These are phyloP conservation scores for Drosophila nr. perissopoda DNA, from an alignment of 2,888 invertebrate species.

Conservation along the genomic window DNA sequence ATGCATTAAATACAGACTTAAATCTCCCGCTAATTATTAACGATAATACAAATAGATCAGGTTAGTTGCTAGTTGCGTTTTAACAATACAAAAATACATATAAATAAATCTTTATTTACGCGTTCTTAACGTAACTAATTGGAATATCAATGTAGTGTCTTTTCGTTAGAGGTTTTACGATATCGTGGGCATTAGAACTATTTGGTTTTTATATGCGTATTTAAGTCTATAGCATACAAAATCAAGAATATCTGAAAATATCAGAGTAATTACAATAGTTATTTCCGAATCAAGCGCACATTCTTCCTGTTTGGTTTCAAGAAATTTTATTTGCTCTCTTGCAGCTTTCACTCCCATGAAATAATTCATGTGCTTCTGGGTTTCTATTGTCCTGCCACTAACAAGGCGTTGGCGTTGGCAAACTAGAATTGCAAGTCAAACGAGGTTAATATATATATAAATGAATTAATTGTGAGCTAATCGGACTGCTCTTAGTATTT, in stretches of 20 bases:
- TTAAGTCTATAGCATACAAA: neutral
- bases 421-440: constrained; percentile 73
- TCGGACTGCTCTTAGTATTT: constrained; percentile 24
- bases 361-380: constrained; percentile 6
- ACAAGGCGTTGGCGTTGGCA: constrained; percentile 83
- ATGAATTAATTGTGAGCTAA: neutral
- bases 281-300: neutral
- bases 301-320: neutral
- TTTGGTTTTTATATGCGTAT: neutral
- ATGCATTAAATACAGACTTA: neutral
- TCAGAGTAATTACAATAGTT: neutral
- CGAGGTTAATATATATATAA: constrained; percentile 10
- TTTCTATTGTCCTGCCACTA: constrained; percentile 54
- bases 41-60: constrained; percentile 51
- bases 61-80: constrained; percentile 38
- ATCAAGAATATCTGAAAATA: neutral
- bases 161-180: constrained; percentile 34
- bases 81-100: constrained; percentile 66
- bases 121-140: constrained; percentile 42
- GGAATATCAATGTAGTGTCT: constrained; percentile 67
- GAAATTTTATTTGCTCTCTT: neutral
- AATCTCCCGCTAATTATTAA: constrained; percentile 14
- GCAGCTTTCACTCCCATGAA: constrained; percentile 2
- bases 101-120: constrained; percentile 54
- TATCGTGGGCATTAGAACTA: constrained; percentile 23